phyloP scores from a whole-genome alignment of 2,113 vertebrate genomes.

The Willisornis vidua region DNA sequence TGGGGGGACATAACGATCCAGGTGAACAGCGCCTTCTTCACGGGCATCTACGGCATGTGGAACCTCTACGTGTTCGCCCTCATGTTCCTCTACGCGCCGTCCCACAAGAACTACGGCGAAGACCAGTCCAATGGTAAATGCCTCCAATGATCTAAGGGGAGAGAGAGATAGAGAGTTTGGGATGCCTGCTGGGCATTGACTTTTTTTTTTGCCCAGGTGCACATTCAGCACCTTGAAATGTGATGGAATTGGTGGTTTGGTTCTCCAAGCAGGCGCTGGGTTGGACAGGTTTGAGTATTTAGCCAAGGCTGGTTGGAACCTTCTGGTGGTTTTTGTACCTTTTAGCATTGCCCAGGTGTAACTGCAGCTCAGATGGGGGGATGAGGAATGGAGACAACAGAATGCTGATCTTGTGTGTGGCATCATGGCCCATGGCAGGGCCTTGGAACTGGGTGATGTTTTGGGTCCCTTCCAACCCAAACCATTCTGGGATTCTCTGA shows the following conservation, averaged over 20 bases:
- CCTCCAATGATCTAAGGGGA: not conserved
- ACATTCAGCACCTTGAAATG: fast-evolving
- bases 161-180: fast-evolving
- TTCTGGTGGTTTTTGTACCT: not conserved
- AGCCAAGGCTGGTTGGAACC: not conserved
- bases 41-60: conserved; percentile 98
- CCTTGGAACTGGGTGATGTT: not conserved
- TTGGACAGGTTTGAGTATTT: not conserved
- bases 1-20: conserved; percentile 91
- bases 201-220: not conserved
- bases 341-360: not conserved
- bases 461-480: not conserved
- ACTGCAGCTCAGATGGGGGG: not conserved
- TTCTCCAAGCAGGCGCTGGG: not conserved
- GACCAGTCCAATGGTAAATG: conserved; percentile 86
- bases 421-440: not conserved
- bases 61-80: conserved; percentile 97
- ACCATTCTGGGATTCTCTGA: not conserved
- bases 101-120: conserved; percentile 94
- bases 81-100: conserved; percentile 97
- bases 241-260: not conserved
- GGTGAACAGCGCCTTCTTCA: conserved; percentile 97
- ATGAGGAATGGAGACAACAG: not conserved
- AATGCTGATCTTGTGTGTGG: not conserved
- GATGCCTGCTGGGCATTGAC: no score